Percentiles rank a stretch among this genome's conserved stretches.
Evolutionary conservation across 1,140 invertebrate species (phyloP).

Genomic region (Drosophila eugracilis): DNA sequence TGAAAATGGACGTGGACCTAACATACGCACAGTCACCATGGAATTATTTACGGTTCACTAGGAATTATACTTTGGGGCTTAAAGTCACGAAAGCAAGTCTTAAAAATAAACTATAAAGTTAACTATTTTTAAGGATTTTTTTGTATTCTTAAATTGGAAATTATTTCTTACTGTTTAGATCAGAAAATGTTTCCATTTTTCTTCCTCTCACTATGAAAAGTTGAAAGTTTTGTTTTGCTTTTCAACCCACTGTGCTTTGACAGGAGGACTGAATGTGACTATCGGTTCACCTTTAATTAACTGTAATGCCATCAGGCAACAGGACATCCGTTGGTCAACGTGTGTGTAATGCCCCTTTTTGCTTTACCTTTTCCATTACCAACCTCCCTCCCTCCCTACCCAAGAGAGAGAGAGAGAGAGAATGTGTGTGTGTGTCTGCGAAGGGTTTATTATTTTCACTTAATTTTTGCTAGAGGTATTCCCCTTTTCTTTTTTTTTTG

Average conservation of each 20-base stretch:
- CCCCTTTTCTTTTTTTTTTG: constrained; percentile 9
- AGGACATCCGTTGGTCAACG: constrained; percentile 25
- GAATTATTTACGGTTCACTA: constrained; percentile 4
- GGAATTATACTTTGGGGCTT: neutral
- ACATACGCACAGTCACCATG: neutral
- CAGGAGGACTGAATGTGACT: neutral
- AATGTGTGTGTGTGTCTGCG: constrained; percentile 17
- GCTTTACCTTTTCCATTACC: neutral
- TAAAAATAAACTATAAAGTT: no score
- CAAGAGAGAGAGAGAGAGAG: no score
- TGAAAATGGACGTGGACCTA: no score
- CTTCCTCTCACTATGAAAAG: no score
- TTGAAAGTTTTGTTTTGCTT: no score
- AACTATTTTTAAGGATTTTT: no score
- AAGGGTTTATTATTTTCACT: constrained; percentile 79
- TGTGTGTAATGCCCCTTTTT: constrained; percentile 45
- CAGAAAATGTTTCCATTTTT: no score
- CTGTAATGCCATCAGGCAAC: constrained; percentile 50
- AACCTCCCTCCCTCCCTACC: neutral
- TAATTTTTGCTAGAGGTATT: constrained; percentile 70
- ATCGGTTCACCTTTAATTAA: constrained; percentile 71
- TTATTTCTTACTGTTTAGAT: no score
- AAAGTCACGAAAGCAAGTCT: neutral
- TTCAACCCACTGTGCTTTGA: constrained; percentile 34
- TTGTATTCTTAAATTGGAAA: no score